Evolutionary conservation across 1,140 invertebrate species (phyloP), one percentile per base, ranked within the genome.

Genomic region (Heliothis subflexa): DNA sequence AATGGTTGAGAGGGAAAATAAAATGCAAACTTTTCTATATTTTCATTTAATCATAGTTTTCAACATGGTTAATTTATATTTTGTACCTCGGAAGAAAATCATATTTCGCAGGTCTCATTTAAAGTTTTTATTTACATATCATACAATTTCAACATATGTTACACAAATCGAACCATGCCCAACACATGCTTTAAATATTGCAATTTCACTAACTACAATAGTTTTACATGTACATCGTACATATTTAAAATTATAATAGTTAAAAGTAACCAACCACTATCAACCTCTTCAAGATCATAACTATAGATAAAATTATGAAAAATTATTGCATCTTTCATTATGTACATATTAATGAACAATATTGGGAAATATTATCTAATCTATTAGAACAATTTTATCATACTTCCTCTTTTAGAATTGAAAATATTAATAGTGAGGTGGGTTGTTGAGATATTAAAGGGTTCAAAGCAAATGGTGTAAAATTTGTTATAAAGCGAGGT

Each of bases 41-140:
- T 89, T 94, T 93, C 88, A 54, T 93, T 94, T 94, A 93, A 94
- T 94, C 88, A 89, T 94, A 94, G 88, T 92, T 90, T 91, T 94
- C 91, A 94, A 94, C 93, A 94, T 94, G 93, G 93, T 93, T 94
- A 93, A 91, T 91, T 93, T 86, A 90, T 93, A 91, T 90, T 93
- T 94, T 94, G 93, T 94, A 93, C 93, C 93, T 94, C 91, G 91
- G 93, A 94, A 94, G 93, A 93, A 94, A 94, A 93, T 93, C 87
- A 93, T 93, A 94, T 93, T 90, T 93, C 90, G 91, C 92, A 90
- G 88, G 87, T 91, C 86, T 93, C 88, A 91, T 85, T 92, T 93
- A 89, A 90, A 89, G 72, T 84, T 86, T 89, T 90, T 93, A 94
- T 94, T 91, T 94, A 94, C 93, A 94, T 94, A 93, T 93, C 81